A percentile compares a stretch with the other conserved stretches of the same genome.
phyloP scores from a whole-genome alignment of 2,113 vertebrate species.

The Monarcha castaneiventris region DNA sequence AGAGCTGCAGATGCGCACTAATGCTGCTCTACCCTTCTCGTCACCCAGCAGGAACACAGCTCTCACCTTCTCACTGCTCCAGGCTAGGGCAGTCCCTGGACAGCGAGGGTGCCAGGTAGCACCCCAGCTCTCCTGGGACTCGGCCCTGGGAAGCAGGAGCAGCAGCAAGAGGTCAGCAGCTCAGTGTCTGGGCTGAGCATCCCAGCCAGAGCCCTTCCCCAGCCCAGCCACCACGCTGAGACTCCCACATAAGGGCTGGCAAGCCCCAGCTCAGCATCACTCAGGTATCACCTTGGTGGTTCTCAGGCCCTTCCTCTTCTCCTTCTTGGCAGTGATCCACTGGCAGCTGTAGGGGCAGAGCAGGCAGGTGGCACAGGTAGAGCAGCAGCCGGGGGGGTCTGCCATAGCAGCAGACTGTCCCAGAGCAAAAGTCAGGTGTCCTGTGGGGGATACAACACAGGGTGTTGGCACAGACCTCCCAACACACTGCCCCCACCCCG shows the following conservation, averaged over 20 bases:
- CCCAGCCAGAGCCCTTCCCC: background rate
- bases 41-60: background rate
- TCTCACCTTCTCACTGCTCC: background rate
- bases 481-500: rapidly evolving
- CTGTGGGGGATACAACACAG: background rate
- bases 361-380: conserved; percentile 56
- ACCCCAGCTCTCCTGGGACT: background rate
- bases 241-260: background rate
- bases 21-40: background rate
- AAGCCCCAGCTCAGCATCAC: background rate
- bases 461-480: background rate
- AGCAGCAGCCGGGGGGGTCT: conserved; percentile 8
- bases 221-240: background rate
- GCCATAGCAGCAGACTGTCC: conserved; percentile 53
- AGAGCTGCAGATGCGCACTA: rapidly evolving
- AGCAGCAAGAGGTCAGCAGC: background rate
- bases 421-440: background rate
- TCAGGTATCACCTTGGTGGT: conserved; percentile 69
- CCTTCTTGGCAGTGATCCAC: conserved; percentile 60
- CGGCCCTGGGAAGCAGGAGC: background rate
- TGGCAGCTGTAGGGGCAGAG: conserved; percentile 75
- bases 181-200: background rate
- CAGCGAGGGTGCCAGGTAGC: background rate
- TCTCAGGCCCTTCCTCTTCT: conserved; percentile 34
- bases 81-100: background rate